phyloP scores from a whole-genome alignment of 2,113 vertebrate genomes.

The Perccottus glenii region DNA sequence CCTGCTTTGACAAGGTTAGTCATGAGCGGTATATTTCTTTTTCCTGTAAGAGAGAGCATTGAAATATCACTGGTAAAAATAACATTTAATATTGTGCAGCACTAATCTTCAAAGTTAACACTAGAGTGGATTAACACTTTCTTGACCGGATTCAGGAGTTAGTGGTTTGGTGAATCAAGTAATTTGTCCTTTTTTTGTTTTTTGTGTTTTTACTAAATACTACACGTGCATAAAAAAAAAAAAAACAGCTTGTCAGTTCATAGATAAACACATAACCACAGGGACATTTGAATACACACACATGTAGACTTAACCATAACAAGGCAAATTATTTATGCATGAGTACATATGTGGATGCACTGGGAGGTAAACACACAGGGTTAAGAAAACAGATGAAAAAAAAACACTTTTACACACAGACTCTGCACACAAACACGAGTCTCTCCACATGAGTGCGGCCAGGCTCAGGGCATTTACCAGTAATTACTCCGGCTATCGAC shows the following conservation, averaged over 20 bases:
- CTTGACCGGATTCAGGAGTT: too few relatives aligned
- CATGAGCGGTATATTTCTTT: too few relatives aligned
- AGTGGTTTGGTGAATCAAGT: too few relatives aligned
- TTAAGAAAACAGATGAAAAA: constrained; percentile 18
- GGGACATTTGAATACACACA: not conserved
- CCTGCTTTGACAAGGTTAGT: too few relatives aligned
- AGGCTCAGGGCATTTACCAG: constrained; percentile 67
- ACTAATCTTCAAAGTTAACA: too few relatives aligned
- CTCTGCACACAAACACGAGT: constrained; percentile 38
- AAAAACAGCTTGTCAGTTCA: not conserved
- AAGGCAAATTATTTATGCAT: constrained; percentile 28
- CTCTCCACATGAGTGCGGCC: constrained; percentile 49
- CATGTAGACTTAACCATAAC: constrained; percentile 14
- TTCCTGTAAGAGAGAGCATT: too few relatives aligned
- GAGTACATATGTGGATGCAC: not conserved
- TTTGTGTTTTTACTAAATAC: too few relatives aligned
- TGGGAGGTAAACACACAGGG: constrained; percentile 17
- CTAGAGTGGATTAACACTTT: too few relatives aligned
- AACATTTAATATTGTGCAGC: too few relatives aligned
- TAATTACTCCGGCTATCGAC: constrained; percentile 76
- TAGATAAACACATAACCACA: constrained; percentile 4
- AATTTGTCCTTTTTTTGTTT: too few relatives aligned
- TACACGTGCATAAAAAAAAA: not conserved
- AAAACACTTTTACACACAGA: constrained; percentile 4
- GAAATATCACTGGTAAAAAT: too few relatives aligned